Evolutionary conservation across 92 coral and sea anemone species (phyloP).

Genomic region (Blastomussa wellsi): DNA sequence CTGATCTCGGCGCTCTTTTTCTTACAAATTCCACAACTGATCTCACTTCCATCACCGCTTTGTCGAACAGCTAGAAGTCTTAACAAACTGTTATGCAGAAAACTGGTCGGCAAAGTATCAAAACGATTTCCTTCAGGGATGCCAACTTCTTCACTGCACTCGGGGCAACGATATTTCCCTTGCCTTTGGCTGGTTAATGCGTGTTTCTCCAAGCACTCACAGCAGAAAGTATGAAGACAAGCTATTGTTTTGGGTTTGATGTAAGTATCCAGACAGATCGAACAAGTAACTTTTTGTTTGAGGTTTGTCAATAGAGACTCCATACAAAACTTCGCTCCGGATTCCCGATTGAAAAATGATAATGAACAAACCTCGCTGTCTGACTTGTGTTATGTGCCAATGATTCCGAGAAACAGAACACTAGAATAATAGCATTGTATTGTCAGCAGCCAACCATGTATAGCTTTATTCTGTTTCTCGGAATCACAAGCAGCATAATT

Average conservation of each 20-base stretch:
- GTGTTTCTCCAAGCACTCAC: slow-evolving; percentile 19
- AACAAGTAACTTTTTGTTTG: slow-evolving; percentile 20
- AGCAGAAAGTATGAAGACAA: slow-evolving; percentile 44
- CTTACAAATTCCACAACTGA: neutral
- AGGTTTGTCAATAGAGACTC: neutral
- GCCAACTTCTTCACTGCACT: neutral
- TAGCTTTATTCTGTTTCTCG: too few species aligned
- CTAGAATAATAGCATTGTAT: neutral
- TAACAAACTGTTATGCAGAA: neutral
- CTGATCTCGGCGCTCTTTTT: neutral
- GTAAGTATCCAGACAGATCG: slow-evolving; percentile 30
- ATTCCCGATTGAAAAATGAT: neutral
- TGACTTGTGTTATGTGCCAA: too few species aligned
- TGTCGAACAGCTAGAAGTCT: neutral
- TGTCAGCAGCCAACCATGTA: neutral
- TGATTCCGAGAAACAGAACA: too few species aligned
- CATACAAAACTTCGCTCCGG: neutral
- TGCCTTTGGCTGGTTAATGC: neutral
- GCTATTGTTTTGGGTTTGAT: slow-evolving; percentile 29
- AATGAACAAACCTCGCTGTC: neutral
- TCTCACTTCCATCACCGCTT: neutral
- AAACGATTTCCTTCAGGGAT: slow-evolving; percentile 3
- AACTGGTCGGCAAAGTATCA: slow-evolving; percentile 7
- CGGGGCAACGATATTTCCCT: slow-evolving; percentile 3
- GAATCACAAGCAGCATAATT: too few species aligned